Base-by-base conservation (phyloP, 1,140 invertebrate species). In the Dinoponera quadriceps region DNA sequence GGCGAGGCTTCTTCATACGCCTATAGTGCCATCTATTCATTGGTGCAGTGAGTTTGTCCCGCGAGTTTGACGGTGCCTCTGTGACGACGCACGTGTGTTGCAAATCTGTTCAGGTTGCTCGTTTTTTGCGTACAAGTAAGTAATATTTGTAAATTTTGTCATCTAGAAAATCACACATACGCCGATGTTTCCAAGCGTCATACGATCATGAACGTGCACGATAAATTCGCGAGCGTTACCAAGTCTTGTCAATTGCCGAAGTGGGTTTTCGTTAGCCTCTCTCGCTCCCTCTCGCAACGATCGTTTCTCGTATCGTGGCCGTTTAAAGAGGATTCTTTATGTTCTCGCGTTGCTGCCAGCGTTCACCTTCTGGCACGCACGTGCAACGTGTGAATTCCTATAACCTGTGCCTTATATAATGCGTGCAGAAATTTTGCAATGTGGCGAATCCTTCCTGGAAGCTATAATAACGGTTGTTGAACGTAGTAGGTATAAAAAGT, bases 81-180 rank as follows among this genome's bases (percentile, higher is more conserved):
- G 2, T 33, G 29, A 33, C 82, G 83, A 84, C 87, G 80, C 89
- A 91, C 90, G 90, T 91, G 90, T 85, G 77, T 80, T 65, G 85
- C 80, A 68, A 84, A 65, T 86, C 80, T 44, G 82, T 69, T 87
- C 65, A 74, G 63, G 78, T 83, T 82, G 49, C 81, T 80, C 89
- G 65, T 82, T 90, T 91, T 88, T 87, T 85, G 87, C 90, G 87
- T 85, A 91, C 88, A 91, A 90, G 84, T 89, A 87, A 87, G 82
- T 90, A 88, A 89, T 87, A 18, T 69, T 60, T 33, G 18, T 5
- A 2, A 20, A 25, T 11, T 54, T 85, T 33, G 2, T 20, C 20
- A 4, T 3, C 1, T 7, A 2, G 13, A 33, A 55, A 29, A 33
- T 22, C 20, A 3, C 16, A 13, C 25, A 48, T 20, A 51, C 48